Evolutionary conservation across 2,888 invertebrate species (phyloP), one percentile per base, ranked within the genome.

Genomic region (Campaea margaritaria): DNA sequence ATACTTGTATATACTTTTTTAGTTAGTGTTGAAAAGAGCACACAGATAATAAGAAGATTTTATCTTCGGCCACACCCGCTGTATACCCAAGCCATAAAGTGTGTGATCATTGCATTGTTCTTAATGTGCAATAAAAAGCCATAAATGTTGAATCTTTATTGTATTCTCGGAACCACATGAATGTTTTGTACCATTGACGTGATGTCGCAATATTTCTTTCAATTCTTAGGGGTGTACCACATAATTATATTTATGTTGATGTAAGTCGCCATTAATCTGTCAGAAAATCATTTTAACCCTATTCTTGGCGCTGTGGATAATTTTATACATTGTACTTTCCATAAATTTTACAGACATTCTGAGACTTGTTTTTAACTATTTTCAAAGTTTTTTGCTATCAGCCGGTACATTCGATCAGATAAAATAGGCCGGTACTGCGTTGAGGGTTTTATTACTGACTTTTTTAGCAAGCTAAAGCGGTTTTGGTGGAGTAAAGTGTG

Each of bases 81-180:
- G 43, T 43, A n/a, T 43, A 8, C 1, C 43, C 43, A 43, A 43
- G 39, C 36, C 43, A 43, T 52, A 50, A 50, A 44, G 13, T 41
- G 13, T 34, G 16, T 51, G 36, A 36, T 36, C 27, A 45, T 45
- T n/a, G 21, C 10, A 14, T 38, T 45, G 27, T 44, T 38, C 11
- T 45, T 11, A 28, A 15, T 39, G 36, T 53, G 27, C n/a, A 45
- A 53, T 58, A 55, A 47, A 50, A 50, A 38, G 42, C 14, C 16
- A 49, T 56, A 38, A 28, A 42, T 39, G 12, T 41, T 49, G 39
- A 42, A 42, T 43, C 11, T 51, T n/a, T 5, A 38, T n/a, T 39
- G 14, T 13, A 13, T 39, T 39, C 13, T 39, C 13, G 39, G 13
- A 14, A 39, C n/a, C 36, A 36, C 14, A 39, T 13, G 2, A 38